A percentile compares a stretch with the other conserved stretches of the same genome.
Conservation (phyloP, 2,113 vertebrate species). For the Litocranius walleri region DNA sequence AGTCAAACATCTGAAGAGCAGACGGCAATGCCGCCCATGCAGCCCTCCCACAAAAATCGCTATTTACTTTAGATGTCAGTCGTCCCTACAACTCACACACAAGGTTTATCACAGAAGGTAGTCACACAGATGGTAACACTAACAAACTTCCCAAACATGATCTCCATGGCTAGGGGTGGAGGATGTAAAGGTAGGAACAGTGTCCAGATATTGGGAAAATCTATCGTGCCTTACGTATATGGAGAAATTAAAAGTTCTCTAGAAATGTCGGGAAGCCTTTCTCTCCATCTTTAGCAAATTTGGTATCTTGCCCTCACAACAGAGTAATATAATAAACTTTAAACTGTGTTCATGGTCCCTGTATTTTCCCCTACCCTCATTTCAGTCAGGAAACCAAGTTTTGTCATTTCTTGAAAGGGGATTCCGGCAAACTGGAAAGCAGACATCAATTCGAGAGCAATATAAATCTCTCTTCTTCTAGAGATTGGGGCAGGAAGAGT, state of each 20-base stretch:
- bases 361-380: neutral
- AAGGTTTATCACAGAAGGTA: neutral
- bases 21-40: neutral
- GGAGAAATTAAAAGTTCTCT: neutral
- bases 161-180: neutral
- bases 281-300: neutral
- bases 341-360: neutral
- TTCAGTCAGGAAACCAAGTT: neutral
- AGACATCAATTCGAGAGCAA: neutral
- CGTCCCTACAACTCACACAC: neutral
- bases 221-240: neutral
- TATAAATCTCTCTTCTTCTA: neutral
- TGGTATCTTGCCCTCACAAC: neutral
- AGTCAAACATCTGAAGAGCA: neutral
- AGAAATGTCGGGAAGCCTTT: neutral
- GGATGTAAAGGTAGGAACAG: neutral
- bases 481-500: neutral
- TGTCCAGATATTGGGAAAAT: neutral
- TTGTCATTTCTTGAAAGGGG: neutral
- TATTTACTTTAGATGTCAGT: constrained; percentile 28
- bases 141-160: neutral
- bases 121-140: neutral
- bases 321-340: neutral
- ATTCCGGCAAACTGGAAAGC: neutral
- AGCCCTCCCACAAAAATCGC: neutral